Conservation (phyloP, 2,888 invertebrate genomes). For the Venustoraphidia nigricollis region DNA sequence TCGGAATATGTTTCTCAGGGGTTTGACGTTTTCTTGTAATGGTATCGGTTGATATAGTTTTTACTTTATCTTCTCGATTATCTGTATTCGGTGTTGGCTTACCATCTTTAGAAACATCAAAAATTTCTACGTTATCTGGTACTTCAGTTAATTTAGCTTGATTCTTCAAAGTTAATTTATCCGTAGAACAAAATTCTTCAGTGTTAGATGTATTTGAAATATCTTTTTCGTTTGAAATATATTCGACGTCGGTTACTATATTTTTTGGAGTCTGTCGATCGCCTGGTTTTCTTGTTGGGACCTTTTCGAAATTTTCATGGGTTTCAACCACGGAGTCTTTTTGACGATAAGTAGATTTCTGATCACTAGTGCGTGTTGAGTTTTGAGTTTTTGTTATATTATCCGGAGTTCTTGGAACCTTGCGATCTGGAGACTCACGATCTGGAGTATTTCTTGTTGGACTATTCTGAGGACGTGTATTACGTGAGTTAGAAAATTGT, state of each 20-base stretch:
- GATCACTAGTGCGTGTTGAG: not conserved
- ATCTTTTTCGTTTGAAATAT: too few species aligned
- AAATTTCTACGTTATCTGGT: not conserved
- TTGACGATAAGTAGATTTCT: not conserved
- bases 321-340: not conserved
- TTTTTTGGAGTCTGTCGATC: not conserved
- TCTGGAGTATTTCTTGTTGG: slow-evolving; percentile 28
- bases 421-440: slow-evolving; percentile 1
- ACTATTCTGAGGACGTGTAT: slow-evolving; percentile 35
- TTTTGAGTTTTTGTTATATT: not conserved
- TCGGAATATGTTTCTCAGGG: not conserved
- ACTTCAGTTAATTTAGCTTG: not conserved
- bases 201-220: too few species aligned
- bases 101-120: not conserved
- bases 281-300: not conserved
- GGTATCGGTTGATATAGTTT: too few species aligned
- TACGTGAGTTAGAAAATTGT: too few species aligned
- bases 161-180: too few species aligned
- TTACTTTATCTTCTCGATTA: not conserved
- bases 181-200: too few species aligned
- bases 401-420: not conserved
- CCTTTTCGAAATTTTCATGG: not conserved
- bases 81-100: slow-evolving; percentile 2
- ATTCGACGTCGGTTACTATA: too few species aligned
- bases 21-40: not conserved